Evolutionary conservation across 2,113 vertebrate species (phyloP), one percentile per base, ranked within the genome.

Genomic region (Tinamus guttatus): DNA sequence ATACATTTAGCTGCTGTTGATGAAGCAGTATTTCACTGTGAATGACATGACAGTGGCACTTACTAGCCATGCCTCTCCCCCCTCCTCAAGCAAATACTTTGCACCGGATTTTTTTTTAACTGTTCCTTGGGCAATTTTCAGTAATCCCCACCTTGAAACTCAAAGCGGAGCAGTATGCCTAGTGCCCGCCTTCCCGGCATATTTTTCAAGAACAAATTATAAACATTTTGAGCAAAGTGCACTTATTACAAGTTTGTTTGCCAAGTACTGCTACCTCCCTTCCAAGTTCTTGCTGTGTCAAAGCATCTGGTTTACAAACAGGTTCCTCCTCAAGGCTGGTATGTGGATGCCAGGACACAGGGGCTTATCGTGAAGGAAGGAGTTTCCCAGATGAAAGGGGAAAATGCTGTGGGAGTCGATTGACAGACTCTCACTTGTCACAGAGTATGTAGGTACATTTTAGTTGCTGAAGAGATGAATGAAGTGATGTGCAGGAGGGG

Each of bases 261-360:
- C 95, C 94, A 96, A 94, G 92, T 86, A 51, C 73, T 93, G 54
- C 73, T 92, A 65, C 94, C 87, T 97, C 92, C 90, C 92, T 90
- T 90, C 85, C 73, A 93, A 78, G 90, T 93, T 90, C 77, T 80
- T 93, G 20, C 82, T 75, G 77, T 56, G 93, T 93, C 87, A 94
- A 94, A 96, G 93, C 69, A 93, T 90, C 58, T 96, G 94, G 92
- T 94, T 95, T 96, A 97, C 95, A 97, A 96, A 96, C 92, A 97
- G 73, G 58, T 95, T 94, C 93, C 87, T 96, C 94, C 87, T 81
- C 79, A 71, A 0, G 15, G 52, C 88, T 96, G 90, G 90, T 92
- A 90, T 82, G 65, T 2, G 77, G 62, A 92, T 84, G 88, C 92
- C 90, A 81, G 69, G 69, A 70, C 77, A 74, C 49, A 49, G 88